Evolutionary conservation across 2,888 invertebrate species (phyloP).

Genomic region (Xestia c-nigrum): DNA sequence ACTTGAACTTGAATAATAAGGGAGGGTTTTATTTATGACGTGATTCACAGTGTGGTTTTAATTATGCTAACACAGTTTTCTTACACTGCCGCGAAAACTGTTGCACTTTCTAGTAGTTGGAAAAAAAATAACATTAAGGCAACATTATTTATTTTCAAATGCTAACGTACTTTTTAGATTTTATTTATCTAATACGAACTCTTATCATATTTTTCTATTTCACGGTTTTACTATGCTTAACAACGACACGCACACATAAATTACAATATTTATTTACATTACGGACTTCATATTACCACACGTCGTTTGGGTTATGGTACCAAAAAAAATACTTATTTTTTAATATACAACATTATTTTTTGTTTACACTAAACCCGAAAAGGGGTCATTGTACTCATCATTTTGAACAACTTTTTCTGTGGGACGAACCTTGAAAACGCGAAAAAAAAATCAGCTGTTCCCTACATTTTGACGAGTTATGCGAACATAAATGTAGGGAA

Average conservation of each 20-base stretch:
- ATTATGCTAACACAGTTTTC: constrained; percentile 38
- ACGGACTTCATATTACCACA: neutral
- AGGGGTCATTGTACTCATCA: too few relatives aligned
- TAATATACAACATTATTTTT: too few relatives aligned
- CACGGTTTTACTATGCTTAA: constrained; percentile 51
- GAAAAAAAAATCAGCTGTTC: too few relatives aligned
- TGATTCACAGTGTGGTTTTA: constrained; percentile 6
- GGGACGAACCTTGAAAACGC: too few relatives aligned
- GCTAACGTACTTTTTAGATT: constrained; percentile 6
- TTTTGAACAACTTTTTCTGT: too few relatives aligned
- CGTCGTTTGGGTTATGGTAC: neutral
- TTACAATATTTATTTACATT: constrained; percentile 11
- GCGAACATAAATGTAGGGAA: too few relatives aligned
- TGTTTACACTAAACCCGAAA: too few relatives aligned
- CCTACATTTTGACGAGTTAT: too few relatives aligned
- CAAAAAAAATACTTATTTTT: too few relatives aligned
- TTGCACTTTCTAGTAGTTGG: constrained; percentile 27
- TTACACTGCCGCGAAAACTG: constrained; percentile 20
- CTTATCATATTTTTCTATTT: constrained; percentile 21
- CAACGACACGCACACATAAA: constrained; percentile 41
- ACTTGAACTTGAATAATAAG: constrained; percentile 5
- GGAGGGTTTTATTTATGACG: neutral
- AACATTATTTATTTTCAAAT: constrained; percentile 18
- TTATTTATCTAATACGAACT: constrained; percentile 11
- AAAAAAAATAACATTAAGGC: neutral